These are phyloP conservation scores for Dynastes hyllus DNA, from an alignment of 2,888 invertebrate genomes.

Conservation along the genomic window DNA sequence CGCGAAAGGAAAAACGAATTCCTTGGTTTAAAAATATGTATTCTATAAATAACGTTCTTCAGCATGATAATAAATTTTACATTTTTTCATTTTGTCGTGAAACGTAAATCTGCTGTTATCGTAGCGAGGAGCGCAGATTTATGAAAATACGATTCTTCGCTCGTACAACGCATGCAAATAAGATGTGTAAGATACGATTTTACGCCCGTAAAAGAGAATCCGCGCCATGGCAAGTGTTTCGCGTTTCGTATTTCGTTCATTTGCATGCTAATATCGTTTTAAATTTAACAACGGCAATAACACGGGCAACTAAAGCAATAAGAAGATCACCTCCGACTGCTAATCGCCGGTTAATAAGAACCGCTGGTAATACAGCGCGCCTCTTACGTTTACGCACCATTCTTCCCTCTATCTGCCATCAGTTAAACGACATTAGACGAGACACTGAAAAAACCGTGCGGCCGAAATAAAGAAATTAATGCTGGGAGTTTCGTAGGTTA, in stretches of 20 bases:
- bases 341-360: slow-evolving; percentile 21
- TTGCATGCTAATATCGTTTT: slow-evolving; percentile 25
- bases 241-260: slow-evolving; percentile 7
- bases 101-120: background rate
- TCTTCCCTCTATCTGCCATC: background rate
- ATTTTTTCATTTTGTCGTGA: slow-evolving; percentile 17
- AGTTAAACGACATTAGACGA: background rate
- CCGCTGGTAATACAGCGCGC: background rate
- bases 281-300: slow-evolving; percentile 30
- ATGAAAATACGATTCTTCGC: slow-evolving; percentile 5
- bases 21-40: background rate
- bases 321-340: background rate
- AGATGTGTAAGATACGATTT: slow-evolving; percentile 12
- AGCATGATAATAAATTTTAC: slow-evolving; percentile 1
- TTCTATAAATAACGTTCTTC: background rate
- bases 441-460: background rate
- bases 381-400: background rate
- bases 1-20: background rate
- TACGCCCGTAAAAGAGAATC: background rate
- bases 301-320: slow-evolving; percentile 14
- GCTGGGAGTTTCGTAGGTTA: background rate
- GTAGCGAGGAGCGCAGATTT: slow-evolving; percentile 4
- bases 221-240: background rate
- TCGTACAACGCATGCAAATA: slow-evolving; percentile 13
- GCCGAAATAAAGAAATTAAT: background rate